Evolutionary conservation across 1,140 invertebrate species (phyloP), one percentile per base, ranked within the genome.

Genomic region (Eurosta solidaginis): DNA sequence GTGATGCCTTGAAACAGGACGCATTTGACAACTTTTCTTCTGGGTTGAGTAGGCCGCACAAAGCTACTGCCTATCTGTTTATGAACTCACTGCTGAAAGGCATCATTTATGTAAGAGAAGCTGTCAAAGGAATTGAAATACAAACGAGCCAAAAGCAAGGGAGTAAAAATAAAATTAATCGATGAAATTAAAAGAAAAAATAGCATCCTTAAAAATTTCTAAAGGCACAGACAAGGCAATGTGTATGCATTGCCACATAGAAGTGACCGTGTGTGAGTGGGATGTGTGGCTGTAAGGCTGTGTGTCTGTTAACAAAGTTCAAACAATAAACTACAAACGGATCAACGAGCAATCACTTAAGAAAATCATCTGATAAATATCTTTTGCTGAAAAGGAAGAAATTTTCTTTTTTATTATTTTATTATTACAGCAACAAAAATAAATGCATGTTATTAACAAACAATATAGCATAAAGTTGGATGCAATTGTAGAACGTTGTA

Each of bases 51-150:
- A 9, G 33, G 59, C 33, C 29, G 6, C 20, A 40, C n/a, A 2
- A 20, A 9, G n/a, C 14, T 7, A 9, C n/a, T 33, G 52, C 52
- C 27, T 3, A 2, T 17, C 12, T 36, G 59, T 9, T 42, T 40
- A 68, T 68, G 22, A 9, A 20, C 59, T 36, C 29, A 68, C 33
- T 68, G 59, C 59, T 68, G 59, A 40, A 17, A 68, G 59, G 59
- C 59, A 68, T 68, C 59, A 68, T 68, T 68, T 68, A 68, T 68
- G 59, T 68, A n/a, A n/a, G 59, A 68, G 59, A 27, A 68, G 59
- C 59, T 68, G 59, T 68, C 59, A 68, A 29, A 36, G 59, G 2
- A 20, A n/a, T 68, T 40, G 17, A n/a, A n/a, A n/a, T 27, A 40
- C 27, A 40, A 40, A 9, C 10, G 59, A 68, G n/a, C 6, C n/a